Evolutionary conservation across 2,113 vertebrate species (phyloP), one percentile per base, ranked within the genome.

Genomic region (Platichthys stellatus): DNA sequence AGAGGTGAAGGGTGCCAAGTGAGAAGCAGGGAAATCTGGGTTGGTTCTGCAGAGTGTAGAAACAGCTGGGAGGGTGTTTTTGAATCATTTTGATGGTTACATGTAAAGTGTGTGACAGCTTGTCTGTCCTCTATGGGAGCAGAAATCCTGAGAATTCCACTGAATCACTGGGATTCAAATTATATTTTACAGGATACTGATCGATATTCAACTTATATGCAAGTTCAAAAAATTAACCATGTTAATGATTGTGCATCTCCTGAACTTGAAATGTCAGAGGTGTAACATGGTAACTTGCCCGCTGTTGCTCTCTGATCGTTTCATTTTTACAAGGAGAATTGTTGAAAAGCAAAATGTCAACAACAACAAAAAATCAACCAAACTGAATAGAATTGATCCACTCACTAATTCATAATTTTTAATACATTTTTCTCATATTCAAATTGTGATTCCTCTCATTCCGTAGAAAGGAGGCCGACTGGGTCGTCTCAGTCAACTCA

Each of bases 1-100:
- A 47, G 68, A 84, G 80, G 72, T 88, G 68, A 61, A 49, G 28
- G 63, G 74, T 74, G 75, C 21, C 1, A 65, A 74, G 26, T 35
- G 40, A 74, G 61, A 64, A 21, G 43, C 21, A 28, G 38, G 40
- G 63, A 56, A 47, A 26, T 49, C 31, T 67, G 31, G 31, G 31
- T 31, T 45, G 4, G 78, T 68, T 80, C 76, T 74, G 38, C 45
- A 62, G 31, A 31, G 40, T 12, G 9, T 77, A 21, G 28, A 80
- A 83, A 78, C 21, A 35, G 56, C 54, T 51, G 17, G 11, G 2
- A 51, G 43, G 28, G 3, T 9, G 57, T 14, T 78, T 69, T 77
- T 49, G 61, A 7, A 53, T 78, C 20, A 23, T 83, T 74, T 62
- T 53, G 21, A 66, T 63, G 4, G 21, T 62, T 66, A 66, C 60